A percentile compares a stretch with the other conserved stretches of the same genome.
Evolutionary conservation across 2,888 invertebrate species (phyloP).

Genomic region (Operophtera brumata): DNA sequence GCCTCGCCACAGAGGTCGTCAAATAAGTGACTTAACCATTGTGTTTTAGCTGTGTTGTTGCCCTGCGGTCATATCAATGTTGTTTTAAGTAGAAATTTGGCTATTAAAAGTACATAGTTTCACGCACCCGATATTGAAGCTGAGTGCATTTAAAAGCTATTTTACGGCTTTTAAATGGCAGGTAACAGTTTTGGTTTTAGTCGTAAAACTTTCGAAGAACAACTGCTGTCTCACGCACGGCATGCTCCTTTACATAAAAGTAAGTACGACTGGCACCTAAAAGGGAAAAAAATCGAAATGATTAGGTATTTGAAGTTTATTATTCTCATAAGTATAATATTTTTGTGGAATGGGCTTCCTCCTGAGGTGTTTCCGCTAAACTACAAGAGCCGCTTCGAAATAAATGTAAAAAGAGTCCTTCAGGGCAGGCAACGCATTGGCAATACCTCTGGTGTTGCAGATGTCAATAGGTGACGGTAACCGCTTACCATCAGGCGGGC

Average conservation of each 20-base stretch:
- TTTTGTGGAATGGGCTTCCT: too few species aligned
- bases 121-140: slow-evolving; percentile 62
- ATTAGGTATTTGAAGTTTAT: too few species aligned
- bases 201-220: slow-evolving; percentile 55
- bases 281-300: neutral
- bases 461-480: too few species aligned
- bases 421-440: too few species aligned
- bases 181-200: slow-evolving; percentile 53
- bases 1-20: too few species aligned
- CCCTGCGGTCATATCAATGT: slow-evolving; percentile 36
- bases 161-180: slow-evolving; percentile 75
- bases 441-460: too few species aligned
- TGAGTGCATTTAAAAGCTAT: slow-evolving; percentile 61
- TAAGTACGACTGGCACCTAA: neutral
- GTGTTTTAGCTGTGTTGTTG: slow-evolving; percentile 13
- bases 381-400: too few species aligned
- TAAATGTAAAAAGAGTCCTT: too few species aligned
- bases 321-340: too few species aligned
- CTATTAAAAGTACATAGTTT: slow-evolving; percentile 72
- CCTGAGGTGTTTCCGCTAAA: too few species aligned
- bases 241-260: neutral
- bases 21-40: neutral
- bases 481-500: too few species aligned
- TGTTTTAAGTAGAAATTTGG: slow-evolving; percentile 47
- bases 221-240: slow-evolving; percentile 37